Conservation (phyloP, 2,113 vertebrate species). For the Chamaetylas fuelleborni region DNA sequence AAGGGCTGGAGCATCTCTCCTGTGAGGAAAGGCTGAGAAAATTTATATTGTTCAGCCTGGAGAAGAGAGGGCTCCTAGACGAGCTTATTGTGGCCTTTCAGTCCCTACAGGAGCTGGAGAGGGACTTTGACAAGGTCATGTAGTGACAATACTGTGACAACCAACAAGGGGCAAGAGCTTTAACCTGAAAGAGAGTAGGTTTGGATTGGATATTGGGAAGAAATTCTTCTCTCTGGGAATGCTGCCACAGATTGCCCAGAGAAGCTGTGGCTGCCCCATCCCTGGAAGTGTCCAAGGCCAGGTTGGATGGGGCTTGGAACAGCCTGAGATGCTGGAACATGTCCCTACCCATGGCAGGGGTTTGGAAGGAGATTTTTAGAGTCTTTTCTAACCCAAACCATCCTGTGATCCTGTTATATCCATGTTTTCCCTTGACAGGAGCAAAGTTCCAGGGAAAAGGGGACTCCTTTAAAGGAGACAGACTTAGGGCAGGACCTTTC, state of each 20-base stretch:
- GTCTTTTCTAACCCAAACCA: neutral
- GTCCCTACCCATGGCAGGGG: neutral
- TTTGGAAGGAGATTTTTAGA: accelerated
- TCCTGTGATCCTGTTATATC: neutral
- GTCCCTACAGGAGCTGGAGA: neutral
- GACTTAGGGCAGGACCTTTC: neutral
- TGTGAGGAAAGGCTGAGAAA: neutral
- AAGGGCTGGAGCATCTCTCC: neutral
- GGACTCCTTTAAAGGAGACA: neutral
- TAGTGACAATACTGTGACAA: neutral
- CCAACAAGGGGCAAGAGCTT: neutral
- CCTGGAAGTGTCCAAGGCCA: neutral
- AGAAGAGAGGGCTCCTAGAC: neutral
- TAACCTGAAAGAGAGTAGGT: neutral
- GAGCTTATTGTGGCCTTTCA: neutral
- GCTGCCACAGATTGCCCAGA: neutral
- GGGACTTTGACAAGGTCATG: neutral
- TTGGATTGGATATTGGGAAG: neutral
- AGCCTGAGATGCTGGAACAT: accelerated
- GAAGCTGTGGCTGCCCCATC: neutral
- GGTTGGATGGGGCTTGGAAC: accelerated
- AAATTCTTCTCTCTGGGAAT: neutral
- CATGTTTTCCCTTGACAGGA: accelerated
- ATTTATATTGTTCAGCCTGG: neutral
- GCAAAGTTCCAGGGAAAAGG: neutral